Base-by-base conservation (phyloP, 2,888 invertebrate species). In the Drosophila leonis region DNA sequence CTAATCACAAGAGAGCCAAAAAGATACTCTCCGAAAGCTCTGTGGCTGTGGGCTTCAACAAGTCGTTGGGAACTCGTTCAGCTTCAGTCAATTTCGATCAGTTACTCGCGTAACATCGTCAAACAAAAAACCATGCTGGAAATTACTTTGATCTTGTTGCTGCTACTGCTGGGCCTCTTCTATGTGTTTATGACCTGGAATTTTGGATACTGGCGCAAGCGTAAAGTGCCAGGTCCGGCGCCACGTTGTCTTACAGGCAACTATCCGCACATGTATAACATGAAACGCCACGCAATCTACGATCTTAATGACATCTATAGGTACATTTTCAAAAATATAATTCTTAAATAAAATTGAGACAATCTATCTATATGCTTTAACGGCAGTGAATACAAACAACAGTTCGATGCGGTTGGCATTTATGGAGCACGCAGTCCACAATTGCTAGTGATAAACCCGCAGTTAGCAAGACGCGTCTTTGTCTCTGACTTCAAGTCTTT, bases 401-500 rank as follows among this genome's bases (percentile, higher is more conserved):
- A 83, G 0, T 88, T 91, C 41, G 83, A 90, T 60, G 92, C 93
- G 27, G 91, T 94, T 13, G 94, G 94, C 0, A 79, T 93, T 4
- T 94, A 84, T 64, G 81, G 76, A 7, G 75, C 90, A 6, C 86
- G 90, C 1, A 77, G 60, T 0, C 94, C 94, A 0, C 72, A 92
- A n/a, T 60, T 94, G 1, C 8, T 94, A 12, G 33, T 93, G 0
- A 67, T 90, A 2, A 93, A 89, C 69, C 92, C 93, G 0, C 91
- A 93, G 7, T 48, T 93, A 13, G 89, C 92, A 0, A 75, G 77
- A 10, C 90, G 92, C 6, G 80, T 94, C 1, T 83, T 93, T 15
- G 92, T 94, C 12, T 92, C 88, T 13, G 92, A 94, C 42, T 94
- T 94, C 24, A 90, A 92, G 13, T 65, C 83, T 42, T 93, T 93